Base-by-base conservation (phyloP, 2,113 vertebrate genomes). In the Spermophilus dauricus region DNA sequence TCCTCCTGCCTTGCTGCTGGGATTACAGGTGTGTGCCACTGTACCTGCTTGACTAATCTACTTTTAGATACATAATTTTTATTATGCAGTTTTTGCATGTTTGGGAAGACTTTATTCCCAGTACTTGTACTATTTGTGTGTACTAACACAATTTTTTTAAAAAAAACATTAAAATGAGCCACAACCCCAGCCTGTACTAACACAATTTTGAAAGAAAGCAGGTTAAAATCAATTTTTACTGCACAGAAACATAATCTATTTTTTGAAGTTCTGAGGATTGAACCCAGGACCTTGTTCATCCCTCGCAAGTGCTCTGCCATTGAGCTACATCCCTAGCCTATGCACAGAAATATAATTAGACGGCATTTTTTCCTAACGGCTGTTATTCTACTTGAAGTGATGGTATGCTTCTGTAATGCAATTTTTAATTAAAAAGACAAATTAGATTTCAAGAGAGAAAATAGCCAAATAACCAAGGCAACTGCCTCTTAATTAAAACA, bases 401-500 rank as follows among this genome's bases (percentile, higher is more conserved):
- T 4, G 4, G 17, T 32, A 78, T 61, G 10, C 24, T 30, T 85
- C 39, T 9, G 24, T 87, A 48, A 83, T 63, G 76, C 26, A 95
- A 82, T 51, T 84, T 83, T 82, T 39, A 58, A 63, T 83, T n/a
- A 83, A 34, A 91, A 73, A 91, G 6, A 72, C 56, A 95, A 11
- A 37, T 69, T 72, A 84, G 39, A 67, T 72, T 72, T 96, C 70
- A 82, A 70, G 8, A 86, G 39, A 70, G 24, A 94, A 22, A 45
- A 86, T 30, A 58, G 56, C 42, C 92, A n/a, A 81, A 67, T 65
- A 93, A 93, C 28, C 37, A 72, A 92, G 70, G 81, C 42, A 58
- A 12, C 20, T 51, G 13, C 5, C 69, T 95, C 87, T 80, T 75
- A 89, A 76, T 82, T 75, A 81, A 91, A 88, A 93, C 24, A 81